phyloP scores from a whole-genome alignment of 2,888 invertebrate species.

The Nasonovia ribisnigri region DNA sequence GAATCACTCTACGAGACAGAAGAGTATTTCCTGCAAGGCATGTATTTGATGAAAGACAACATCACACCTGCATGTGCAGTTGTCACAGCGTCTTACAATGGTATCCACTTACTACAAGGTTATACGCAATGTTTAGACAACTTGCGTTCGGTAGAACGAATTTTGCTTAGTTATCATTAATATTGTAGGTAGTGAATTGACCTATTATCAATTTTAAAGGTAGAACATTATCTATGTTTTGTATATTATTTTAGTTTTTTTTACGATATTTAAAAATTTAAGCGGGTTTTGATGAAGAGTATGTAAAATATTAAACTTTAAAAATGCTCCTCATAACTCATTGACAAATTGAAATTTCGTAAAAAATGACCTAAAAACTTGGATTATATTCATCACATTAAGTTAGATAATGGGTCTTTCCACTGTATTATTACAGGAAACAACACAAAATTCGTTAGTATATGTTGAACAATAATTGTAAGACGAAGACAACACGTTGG shows the following conservation, averaged over 20 bases:
- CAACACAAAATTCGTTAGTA: background rate
- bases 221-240: background rate
- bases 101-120: background rate
- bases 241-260: background rate
- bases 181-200: background rate
- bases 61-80: background rate
- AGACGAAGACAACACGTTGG: background rate
- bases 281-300: background rate
- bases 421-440: background rate
- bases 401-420: background rate
- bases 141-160: background rate
- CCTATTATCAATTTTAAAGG: background rate
- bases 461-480: background rate
- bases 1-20: background rate
- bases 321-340: background rate
- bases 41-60: background rate
- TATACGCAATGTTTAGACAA: background rate
- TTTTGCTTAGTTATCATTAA: background rate
- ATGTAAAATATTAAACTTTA: background rate
- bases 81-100: background rate
- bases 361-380: background rate
- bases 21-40: background rate
- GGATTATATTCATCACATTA: background rate
- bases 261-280: background rate
- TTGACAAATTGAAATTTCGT: background rate